A percentile compares a stretch with the other conserved stretches of the same genome.
phyloP scores from a whole-genome alignment of 2,113 vertebrate genomes.

The Rhadina sibilatrix region DNA sequence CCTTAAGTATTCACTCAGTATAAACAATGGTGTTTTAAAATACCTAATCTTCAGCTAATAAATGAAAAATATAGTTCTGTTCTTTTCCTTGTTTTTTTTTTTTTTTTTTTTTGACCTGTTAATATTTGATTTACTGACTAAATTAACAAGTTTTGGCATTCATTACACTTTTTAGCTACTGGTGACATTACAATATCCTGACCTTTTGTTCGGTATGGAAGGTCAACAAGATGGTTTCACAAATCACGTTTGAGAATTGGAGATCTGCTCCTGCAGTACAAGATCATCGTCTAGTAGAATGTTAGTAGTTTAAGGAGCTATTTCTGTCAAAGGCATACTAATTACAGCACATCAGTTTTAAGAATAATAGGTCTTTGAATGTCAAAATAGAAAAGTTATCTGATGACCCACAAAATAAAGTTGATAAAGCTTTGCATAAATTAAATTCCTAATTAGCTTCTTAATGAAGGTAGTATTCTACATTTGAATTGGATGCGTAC shows the following conservation, averaged over 20 bases:
- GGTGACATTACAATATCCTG: not conserved
- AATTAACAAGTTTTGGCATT: not conserved
- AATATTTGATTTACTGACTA: not conserved
- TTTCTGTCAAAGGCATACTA: slow-evolving; percentile 26
- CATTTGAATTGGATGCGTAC: not conserved
- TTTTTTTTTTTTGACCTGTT: not conserved
- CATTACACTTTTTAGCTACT: not conserved
- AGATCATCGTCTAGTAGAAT: not conserved
- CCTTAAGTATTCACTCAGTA: not conserved
- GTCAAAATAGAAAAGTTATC: slow-evolving; percentile 14
- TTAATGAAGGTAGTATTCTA: slow-evolving; percentile 13
- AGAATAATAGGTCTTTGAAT: slow-evolving; percentile 26
- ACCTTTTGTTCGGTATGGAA: not conserved
- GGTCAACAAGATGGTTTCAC: not conserved
- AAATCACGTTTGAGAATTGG: not conserved
- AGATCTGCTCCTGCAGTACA: not conserved
- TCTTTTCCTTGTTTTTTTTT: not conserved
- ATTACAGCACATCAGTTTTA: slow-evolving; percentile 10
- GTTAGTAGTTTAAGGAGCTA: not conserved
- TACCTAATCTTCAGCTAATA: not conserved
- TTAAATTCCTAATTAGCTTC: slow-evolving; percentile 31
- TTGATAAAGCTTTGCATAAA: slow-evolving; percentile 26
- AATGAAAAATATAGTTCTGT: not conserved
- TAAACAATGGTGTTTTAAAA: not conserved
- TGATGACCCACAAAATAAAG: slow-evolving; percentile 40